Base-by-base conservation (phyloP, 2,888 invertebrate genomes). In the Helleia helle region DNA sequence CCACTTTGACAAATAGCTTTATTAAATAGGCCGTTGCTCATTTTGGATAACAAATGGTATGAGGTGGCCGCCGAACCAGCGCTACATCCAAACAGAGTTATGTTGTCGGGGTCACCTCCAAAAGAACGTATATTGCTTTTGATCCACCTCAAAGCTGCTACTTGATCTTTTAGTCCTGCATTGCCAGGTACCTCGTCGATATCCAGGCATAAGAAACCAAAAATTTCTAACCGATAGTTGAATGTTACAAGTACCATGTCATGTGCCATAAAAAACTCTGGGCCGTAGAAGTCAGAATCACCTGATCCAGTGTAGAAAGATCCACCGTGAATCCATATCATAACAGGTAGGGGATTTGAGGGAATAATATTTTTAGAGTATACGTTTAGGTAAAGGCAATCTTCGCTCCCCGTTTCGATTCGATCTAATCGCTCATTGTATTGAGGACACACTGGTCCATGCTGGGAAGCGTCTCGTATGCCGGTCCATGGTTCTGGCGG, bases 381-480 rank as follows among this genome's bases (percentile, higher is more conserved):
- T 0, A 92, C 88, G 60, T 92, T 93, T 11, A 92, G 70, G 56
- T 88, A 90, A 3, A 92, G 85, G 48, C 92, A 92, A 59, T 89
- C 89, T 56, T 89, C 89, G 51, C 79, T 85, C 40, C 89, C 89
- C 27, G 72, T 62, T 24, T 87, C 83, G 7, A 73, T 72, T 9
- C 86, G 73, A 43, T 87, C 83, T 49, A 77, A 52, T 2, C 81
- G 70, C 51, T 81, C 80, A 54, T 84, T 80, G 62, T 66, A 81
- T 52, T 85, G 84, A 2, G 84, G 84, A 44, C 84, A 84, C 4
- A 81, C 62, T 1, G 77, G 69, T 0, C 84, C 83, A 44, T 84
- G 83, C 18, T 65, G 42, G 1, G 66, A 63, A 0, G 83, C 77
- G 36, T 79, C 71, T 8, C 73, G 65, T 1, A 75, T 50, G 1